Conservation (phyloP, 2,888 invertebrate genomes). For the Xanthorhoe spadicearia region DNA sequence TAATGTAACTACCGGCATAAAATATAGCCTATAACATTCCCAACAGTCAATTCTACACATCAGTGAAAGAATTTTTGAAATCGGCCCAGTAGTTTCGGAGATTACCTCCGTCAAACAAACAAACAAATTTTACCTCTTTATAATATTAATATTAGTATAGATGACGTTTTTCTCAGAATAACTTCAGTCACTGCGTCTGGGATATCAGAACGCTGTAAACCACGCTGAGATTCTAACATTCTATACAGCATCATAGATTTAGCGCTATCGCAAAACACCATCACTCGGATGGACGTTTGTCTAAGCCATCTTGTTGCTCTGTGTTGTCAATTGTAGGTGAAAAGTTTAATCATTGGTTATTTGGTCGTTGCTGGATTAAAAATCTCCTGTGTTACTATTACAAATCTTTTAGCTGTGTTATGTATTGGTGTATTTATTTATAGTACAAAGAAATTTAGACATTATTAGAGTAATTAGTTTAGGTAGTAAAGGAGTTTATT, state of each 20-base stretch:
- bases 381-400: conserved; percentile 13
- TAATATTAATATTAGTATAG: too few relatives aligned
- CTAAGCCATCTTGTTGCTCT: conserved; percentile 8
- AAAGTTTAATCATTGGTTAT: conserved; percentile 13
- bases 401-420: conserved; percentile 11
- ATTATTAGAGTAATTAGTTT: not conserved
- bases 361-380: conserved; percentile 20
- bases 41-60: too few relatives aligned
- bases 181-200: not conserved
- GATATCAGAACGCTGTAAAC: not conserved
- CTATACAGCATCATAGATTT: not conserved
- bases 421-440: conserved; percentile 15
- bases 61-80: too few relatives aligned
- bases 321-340: conserved; percentile 35
- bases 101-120: too few relatives aligned
- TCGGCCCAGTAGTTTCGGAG: too few relatives aligned
- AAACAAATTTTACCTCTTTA: too few relatives aligned
- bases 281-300: conserved; percentile 13
- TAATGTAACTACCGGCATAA: too few relatives aligned
- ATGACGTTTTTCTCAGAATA: not conserved
- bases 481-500: conserved; percentile 2
- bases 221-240: not conserved
- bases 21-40: too few relatives aligned
- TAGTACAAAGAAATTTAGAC: not conserved
- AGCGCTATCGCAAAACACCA: conserved; percentile 8